phyloP scores from a whole-genome alignment of 2,888 invertebrate species.

The Orthosia incerta region DNA sequence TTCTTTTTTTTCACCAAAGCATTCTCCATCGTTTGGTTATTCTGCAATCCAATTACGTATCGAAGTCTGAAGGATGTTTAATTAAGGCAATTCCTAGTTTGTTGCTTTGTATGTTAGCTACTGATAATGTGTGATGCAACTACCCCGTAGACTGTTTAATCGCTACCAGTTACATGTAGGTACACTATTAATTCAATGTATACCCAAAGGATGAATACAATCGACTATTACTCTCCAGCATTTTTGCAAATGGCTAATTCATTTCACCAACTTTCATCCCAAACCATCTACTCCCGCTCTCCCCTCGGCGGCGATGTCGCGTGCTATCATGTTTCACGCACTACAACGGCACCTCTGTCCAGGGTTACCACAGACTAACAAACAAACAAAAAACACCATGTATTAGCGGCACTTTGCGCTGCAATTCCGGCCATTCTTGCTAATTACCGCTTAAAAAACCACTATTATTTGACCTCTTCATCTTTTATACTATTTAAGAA shows the following conservation, averaged over 20 bases:
- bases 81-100: too few species aligned
- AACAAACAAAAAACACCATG: conserved; percentile 82
- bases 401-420: conserved; percentile 87
- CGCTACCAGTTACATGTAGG: too few species aligned
- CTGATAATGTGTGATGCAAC: too few species aligned
- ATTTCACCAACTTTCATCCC: conserved; percentile 27
- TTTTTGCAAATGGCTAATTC: neutral
- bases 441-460: conserved; percentile 79
- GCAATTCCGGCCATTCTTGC: conserved; percentile 82
- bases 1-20: too few species aligned
- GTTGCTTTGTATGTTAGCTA: too few species aligned
- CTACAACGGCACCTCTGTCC: conserved; percentile 80
- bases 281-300: conserved; percentile 62
- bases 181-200: too few species aligned
- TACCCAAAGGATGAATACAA: too few species aligned
- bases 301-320: conserved; percentile 84
- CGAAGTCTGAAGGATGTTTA: too few species aligned
- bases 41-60: too few species aligned
- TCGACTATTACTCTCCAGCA: too few species aligned
- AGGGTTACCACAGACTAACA: conserved; percentile 69
- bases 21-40: too few species aligned
- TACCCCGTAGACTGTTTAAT: too few species aligned
- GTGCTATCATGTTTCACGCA: conserved; percentile 86
- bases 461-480: conserved; percentile 48
- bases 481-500: conserved; percentile 51